Base-by-base conservation (phyloP, 1,140 invertebrate genomes). In the Drosophila watanabei region DNA sequence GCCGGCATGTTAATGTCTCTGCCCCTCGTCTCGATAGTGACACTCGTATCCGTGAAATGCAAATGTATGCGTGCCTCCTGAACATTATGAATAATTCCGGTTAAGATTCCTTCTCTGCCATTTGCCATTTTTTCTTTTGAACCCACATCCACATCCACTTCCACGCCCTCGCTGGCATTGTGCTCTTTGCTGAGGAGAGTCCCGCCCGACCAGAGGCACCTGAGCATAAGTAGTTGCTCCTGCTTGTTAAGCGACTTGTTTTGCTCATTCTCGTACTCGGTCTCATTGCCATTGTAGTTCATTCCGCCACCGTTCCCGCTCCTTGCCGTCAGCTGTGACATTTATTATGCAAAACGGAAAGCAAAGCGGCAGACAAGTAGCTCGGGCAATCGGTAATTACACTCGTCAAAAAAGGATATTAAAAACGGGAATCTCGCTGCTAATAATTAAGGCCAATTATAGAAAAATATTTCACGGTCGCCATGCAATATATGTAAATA, bases 31-130 rank as follows among this genome's bases (percentile, higher is more conserved):
- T 90, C 79, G 82, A 90, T 89, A 82, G 86, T 90, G 86, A 90
- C 86, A 86, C 85, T 88, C 85, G 52, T 80, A 84, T 89, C 85
- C 85, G 78, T 89, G 82, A 79, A 89, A 89, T 89, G 86, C 86
- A 89, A 90, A 89, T 89, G 86, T 82, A 86, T 90, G 86, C 86
- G 86, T 89, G 86, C 79, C 82, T 85, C 86, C 84, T 90, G 86
- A 82, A 89, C 86, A 89, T 89, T 89, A 89, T 89, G 86, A 89
- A 89, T 89, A 86, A 89, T 89, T 89, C 87, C 82, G 82, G 86
- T 76, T 82, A 86, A 82, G 75, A 90, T 89, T 89, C 86, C 86
- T 72, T 77, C 73, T 79, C 79, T 73, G 78, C 70, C 85, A 85
- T 90, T 89, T 79, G 78, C 80, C 84, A 65, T 89, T 89, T 43